Evolutionary conservation across 2,113 vertebrate species (phyloP), one percentile per base, ranked within the genome.

Genomic region (Uria aalge): DNA sequence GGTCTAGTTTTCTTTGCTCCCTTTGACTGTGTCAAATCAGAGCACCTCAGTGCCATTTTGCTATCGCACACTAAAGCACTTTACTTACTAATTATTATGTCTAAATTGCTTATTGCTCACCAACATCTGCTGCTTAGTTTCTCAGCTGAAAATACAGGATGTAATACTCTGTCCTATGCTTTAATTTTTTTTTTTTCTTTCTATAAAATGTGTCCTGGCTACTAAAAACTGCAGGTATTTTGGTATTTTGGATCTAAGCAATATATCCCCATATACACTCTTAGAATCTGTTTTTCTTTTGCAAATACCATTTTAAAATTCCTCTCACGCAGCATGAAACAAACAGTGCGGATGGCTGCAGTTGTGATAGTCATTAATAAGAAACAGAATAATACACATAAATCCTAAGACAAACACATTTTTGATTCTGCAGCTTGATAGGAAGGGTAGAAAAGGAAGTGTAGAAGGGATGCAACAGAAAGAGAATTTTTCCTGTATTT

Each of bases 191-290:
- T 36, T 22, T 9, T 12, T 8, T 15, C 14, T 48, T 50, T 68
- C 13, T 56, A 4, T 63, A 47, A 27, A 48, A 60, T 76, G 5
- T 73, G 24, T 80, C 32, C 24, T 41, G 32, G 27, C n/a, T 91
- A 38, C 41, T 88, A 24, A 94, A 81, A 75, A 19, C 32, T 71
- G 40, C 32, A 63, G 36, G 3, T 66, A 36, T 83, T 89, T 90
- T 12, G 52, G 15, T 66, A 36, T 83, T 89, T 90, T 12, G 52
- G 15, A 26, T 71, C 30, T 48, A 78, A 89, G 62, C 52, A 45
- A 26, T 59, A 26, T 84, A 87, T 81, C 7, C 11, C 9, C 0
- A 1, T 53, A 24, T 22, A 23, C 0, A 4, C 8, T 55, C 23
- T 57, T 62, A 59, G 32, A 87, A 78, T 67, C 41, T 57, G 1